Conservation (phyloP, 2,113 vertebrate genomes). For the Zeus faber region DNA sequence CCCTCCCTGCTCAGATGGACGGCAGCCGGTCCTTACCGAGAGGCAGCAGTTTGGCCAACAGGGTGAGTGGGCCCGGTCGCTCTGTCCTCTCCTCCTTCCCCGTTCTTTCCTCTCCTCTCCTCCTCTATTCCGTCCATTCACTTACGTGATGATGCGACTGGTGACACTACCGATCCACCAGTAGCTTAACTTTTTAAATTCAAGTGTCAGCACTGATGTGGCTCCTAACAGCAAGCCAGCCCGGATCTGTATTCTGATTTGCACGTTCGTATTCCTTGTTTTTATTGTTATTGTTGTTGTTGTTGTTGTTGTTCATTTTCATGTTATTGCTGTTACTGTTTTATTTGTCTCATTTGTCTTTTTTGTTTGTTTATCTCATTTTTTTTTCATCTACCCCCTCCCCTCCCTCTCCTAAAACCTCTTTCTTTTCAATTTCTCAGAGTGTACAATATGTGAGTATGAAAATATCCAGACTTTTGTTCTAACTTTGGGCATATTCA, state of each 20-base stretch:
- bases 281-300: slow-evolving; percentile 42
- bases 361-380: slow-evolving; percentile 46
- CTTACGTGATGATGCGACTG: slow-evolving; percentile 1
- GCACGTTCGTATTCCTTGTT: slow-evolving; percentile 35
- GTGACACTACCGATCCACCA: too few relatives aligned
- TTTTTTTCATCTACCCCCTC: slow-evolving; percentile 12
- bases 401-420: slow-evolving; percentile 31
- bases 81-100: slow-evolving; percentile 16
- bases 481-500: slow-evolving; percentile 19
- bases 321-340: slow-evolving; percentile 55
- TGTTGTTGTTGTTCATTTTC: neutral
- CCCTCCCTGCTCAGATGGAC: slow-evolving; percentile 67
- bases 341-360: slow-evolving; percentile 62
- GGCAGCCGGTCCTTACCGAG: slow-evolving; percentile 69
- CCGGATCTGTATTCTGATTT: too few relatives aligned
- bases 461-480: slow-evolving; percentile 28
- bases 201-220: too few relatives aligned
- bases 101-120: slow-evolving; percentile 15
- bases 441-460: slow-evolving; percentile 79
- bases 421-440: slow-evolving; percentile 55
- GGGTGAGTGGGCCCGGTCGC: slow-evolving; percentile 71
- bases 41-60: slow-evolving; percentile 68
- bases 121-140: neutral
- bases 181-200: too few relatives aligned
- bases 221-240: too few relatives aligned